These are phyloP conservation scores for Molorchus minor DNA, from an alignment of 2,888 invertebrate species.

Conservation along the genomic window DNA sequence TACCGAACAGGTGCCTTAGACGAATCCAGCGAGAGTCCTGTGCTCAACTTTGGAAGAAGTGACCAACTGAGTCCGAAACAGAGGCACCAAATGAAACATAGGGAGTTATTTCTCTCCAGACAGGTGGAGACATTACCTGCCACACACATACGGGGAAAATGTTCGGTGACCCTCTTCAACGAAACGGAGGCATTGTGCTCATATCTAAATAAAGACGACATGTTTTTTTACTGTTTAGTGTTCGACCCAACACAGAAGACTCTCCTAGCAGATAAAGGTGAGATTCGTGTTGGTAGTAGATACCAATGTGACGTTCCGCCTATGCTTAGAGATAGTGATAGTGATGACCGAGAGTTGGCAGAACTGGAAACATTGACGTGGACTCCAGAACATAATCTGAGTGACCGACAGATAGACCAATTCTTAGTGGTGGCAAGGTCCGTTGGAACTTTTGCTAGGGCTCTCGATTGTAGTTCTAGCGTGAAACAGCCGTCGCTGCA, in stretches of 20 bases:
- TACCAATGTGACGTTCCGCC: slow-evolving; percentile 95
- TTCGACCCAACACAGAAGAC: slow-evolving; percentile 99
- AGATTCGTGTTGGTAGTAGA: slow-evolving; percentile 70
- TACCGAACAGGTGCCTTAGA: slow-evolving; percentile 62
- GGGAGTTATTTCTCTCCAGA: slow-evolving; percentile 97
- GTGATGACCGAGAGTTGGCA: slow-evolving; percentile 49
- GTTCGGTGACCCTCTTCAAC: slow-evolving; percentile 97
- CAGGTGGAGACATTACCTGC: slow-evolving; percentile 98
- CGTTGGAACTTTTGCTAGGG: slow-evolving; percentile 99
- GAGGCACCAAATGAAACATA: slow-evolving; percentile 95
- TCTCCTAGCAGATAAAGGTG: slow-evolving; percentile 96
- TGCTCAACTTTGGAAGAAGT: slow-evolving; percentile 46
- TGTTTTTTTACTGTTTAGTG: slow-evolving; percentile 99
- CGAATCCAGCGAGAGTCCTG: slow-evolving; percentile 57
- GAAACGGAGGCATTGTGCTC: slow-evolving; percentile 97
- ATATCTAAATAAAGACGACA: slow-evolving; percentile 97
- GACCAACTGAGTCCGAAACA: slow-evolving; percentile 77
- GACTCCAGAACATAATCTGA: slow-evolving; percentile 91
- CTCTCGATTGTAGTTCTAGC: slow-evolving; percentile 97
- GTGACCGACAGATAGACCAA: slow-evolving; percentile 98
- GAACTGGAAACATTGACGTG: slow-evolving; percentile 93
- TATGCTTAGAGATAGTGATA: slow-evolving; percentile 77
- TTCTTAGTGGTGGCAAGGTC: slow-evolving; percentile 94
- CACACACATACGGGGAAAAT: slow-evolving; percentile 99
- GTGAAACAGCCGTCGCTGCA: slow-evolving; percentile 98